A percentile compares a stretch with the other conserved stretches of the same genome.
phyloP scores from a whole-genome alignment of 1,140 invertebrate species.

The Venustaconcha ellipsiformis region DNA sequence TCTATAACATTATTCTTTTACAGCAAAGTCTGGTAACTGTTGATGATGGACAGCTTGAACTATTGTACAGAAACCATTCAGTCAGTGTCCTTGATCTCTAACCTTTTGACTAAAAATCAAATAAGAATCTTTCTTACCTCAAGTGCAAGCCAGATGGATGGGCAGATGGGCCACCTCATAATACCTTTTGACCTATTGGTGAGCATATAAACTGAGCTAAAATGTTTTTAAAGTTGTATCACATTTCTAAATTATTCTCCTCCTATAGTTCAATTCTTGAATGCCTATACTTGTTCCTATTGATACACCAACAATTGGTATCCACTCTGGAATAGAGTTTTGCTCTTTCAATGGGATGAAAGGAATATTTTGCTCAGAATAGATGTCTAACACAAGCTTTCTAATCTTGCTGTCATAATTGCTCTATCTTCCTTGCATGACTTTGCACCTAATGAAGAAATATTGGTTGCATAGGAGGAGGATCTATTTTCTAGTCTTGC shows the following conservation, averaged over 20 bases:
- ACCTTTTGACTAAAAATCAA: too few species aligned
- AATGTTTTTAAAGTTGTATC: background rate
- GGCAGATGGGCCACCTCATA: background rate
- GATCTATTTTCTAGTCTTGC: background rate
- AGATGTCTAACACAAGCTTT: conserved; percentile 26
- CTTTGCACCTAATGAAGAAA: background rate
- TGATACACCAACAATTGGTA: conserved; percentile 9
- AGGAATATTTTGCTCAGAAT: conserved; percentile 24
- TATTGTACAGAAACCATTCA: too few species aligned
- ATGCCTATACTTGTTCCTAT: background rate
- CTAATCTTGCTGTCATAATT: conserved; percentile 19
- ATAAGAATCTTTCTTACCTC: too few species aligned
- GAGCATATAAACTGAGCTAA: background rate
- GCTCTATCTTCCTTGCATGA: background rate
- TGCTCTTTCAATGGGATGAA: conserved; percentile 15
- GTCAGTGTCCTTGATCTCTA: too few species aligned
- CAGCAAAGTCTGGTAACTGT: too few species aligned
- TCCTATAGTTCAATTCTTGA: background rate
- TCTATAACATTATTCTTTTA: too few species aligned
- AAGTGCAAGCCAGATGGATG: background rate
- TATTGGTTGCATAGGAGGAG: background rate
- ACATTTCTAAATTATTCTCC: background rate
- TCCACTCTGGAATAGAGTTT: conserved; percentile 24
- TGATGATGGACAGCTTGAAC: too few species aligned
- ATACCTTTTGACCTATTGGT: background rate